A percentile compares a stretch with the other conserved stretches of the same genome.
Evolutionary conservation across 2,113 vertebrate species (phyloP).

Genomic region (Heliornis fulica): DNA sequence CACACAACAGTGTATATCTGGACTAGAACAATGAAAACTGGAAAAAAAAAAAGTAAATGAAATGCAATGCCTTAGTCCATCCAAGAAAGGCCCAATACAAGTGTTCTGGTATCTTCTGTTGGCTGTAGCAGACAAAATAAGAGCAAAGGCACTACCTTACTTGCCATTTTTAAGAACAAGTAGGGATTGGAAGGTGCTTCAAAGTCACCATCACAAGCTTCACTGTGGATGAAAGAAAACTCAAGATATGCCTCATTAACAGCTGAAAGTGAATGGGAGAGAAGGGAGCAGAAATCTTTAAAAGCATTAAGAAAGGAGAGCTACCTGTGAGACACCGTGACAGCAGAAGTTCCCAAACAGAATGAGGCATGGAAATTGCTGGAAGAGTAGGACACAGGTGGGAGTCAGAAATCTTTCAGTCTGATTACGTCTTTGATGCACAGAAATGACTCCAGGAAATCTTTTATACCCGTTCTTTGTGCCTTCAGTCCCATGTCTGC

Average conservation of each 20-base stretch:
- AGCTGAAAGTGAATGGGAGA: not conserved
- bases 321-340: not conserved
- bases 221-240: not conserved
- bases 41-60: not conserved
- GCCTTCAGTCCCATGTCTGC: not conserved
- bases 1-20: not conserved
- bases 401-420: conserved; percentile 36
- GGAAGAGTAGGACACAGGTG: conserved; percentile 8
- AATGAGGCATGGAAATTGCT: conserved; percentile 24
- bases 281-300: not conserved
- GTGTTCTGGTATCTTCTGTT: not conserved
- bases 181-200: not conserved
- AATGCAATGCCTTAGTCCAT: not conserved
- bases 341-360: conserved; percentile 17
- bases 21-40: not conserved
- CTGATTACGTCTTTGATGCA: conserved; percentile 21
- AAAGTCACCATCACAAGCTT: not conserved
- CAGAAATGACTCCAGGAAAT: conserved; percentile 12
- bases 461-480: not conserved
- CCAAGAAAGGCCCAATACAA: not conserved
- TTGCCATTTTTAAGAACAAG: not conserved
- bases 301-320: conserved; percentile 28
- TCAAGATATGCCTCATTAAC: not conserved
- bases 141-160: not conserved
- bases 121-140: not conserved